Evolutionary conservation across 1,140 invertebrate species (phyloP).

Genomic region (Arctopsyche grandis): DNA sequence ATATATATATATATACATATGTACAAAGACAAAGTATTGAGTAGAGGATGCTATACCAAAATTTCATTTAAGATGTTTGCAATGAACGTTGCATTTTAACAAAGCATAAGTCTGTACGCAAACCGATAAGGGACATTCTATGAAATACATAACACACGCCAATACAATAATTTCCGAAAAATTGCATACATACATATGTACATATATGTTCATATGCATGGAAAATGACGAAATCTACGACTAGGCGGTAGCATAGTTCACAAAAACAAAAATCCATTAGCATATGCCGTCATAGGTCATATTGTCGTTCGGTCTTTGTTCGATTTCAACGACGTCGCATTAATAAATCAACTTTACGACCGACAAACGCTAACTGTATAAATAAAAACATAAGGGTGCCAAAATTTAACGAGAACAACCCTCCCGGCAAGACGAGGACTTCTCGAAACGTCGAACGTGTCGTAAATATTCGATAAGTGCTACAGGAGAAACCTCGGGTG

Average conservation of each 20-base stretch:
- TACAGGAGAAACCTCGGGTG: not conserved
- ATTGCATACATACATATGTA: no score
- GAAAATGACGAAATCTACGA: not conserved
- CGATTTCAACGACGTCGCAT: not conserved
- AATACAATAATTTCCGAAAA: no score
- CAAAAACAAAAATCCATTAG: slow-evolving; percentile 20
- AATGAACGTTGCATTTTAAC: no score
- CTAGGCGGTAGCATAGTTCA: slow-evolving; percentile 1
- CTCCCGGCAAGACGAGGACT: not conserved
- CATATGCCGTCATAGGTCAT: slow-evolving; percentile 30
- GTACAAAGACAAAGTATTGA: no score
- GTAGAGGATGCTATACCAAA: no score
- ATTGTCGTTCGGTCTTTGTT: slow-evolving; percentile 14
- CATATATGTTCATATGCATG: no score
- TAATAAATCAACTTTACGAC: slow-evolving; percentile 33
- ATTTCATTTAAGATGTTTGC: no score
- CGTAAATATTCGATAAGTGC: slow-evolving; percentile 33
- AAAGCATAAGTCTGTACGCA: no score
- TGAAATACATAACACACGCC: no score
- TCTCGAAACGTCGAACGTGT: not conserved
- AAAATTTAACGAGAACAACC: slow-evolving; percentile 15
- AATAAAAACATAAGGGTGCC: not conserved
- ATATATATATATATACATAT: no score
- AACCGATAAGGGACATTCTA: no score
- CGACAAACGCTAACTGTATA: not conserved